Evolutionary conservation across 2,113 vertebrate species (phyloP).

Genomic region (Toxotes chatareus): DNA sequence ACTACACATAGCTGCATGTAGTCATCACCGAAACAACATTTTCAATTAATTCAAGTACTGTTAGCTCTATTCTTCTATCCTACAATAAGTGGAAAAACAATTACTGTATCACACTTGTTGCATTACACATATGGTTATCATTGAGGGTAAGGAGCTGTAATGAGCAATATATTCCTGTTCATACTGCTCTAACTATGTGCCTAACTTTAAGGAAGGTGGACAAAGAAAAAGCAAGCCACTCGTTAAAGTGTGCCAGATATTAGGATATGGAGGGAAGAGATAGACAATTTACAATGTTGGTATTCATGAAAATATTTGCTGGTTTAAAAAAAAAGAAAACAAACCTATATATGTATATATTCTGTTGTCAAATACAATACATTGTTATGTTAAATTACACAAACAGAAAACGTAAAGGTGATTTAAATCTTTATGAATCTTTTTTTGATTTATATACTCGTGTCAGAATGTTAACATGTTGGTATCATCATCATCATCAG

Average conservation of each 20-base stretch:
- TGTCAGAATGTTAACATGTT: not conserved
- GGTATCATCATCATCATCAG: not conserved
- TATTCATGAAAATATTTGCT: not conserved
- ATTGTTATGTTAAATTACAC: too few relatives aligned
- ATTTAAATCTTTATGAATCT: not conserved
- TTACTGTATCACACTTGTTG: slow-evolving; percentile 13
- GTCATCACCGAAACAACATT: slow-evolving; percentile 22
- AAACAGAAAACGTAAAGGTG: not conserved
- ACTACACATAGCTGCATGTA: slow-evolving; percentile 4
- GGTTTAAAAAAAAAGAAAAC: too few relatives aligned
- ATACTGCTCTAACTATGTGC: not conserved
- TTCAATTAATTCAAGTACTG: not conserved
- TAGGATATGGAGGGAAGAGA: not conserved
- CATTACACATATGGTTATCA: slow-evolving; percentile 26
- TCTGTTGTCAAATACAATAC: too few relatives aligned
- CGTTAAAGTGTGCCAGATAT: slow-evolving; percentile 2
- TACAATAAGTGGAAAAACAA: slow-evolving; percentile 10
- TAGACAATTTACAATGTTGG: too few relatives aligned
- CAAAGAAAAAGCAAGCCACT: not conserved
- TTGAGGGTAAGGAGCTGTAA: slow-evolving; percentile 13
- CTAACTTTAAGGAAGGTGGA: not conserved
- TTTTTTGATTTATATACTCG: too few relatives aligned
- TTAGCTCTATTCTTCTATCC: not conserved
- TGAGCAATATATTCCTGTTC: not conserved
- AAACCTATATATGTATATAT: too few relatives aligned